These are phyloP conservation scores for Idris sp. DNA, from an alignment of 1,140 invertebrate species.

Conservation along the genomic window DNA sequence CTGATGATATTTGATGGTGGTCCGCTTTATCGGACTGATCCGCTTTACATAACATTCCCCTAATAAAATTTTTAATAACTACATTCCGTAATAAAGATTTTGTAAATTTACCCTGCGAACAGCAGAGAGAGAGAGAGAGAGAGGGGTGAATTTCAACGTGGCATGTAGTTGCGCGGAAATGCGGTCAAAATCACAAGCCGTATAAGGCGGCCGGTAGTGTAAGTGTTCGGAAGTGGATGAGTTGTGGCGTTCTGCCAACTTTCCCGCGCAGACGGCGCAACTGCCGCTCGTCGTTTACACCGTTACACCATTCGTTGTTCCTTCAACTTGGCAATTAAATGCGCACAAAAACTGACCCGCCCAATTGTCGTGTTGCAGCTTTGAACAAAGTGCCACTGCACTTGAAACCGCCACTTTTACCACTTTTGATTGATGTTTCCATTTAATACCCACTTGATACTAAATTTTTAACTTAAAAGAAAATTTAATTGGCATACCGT, in stretches of 20 bases:
- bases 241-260: constrained; percentile 52
- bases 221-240: constrained; percentile 30
- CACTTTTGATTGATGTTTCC: constrained; percentile 29
- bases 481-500: too few relatives aligned
- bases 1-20: too few relatives aligned
- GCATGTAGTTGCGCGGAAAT: constrained; percentile 19
- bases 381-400: constrained; percentile 9
- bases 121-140: too few relatives aligned
- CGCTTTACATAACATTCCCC: too few relatives aligned
- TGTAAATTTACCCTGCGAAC: too few relatives aligned
- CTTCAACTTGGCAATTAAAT: constrained; percentile 42
- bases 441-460: too few relatives aligned
- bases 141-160: constrained; percentile 30
- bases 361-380: background rate
- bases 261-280: constrained; percentile 22
- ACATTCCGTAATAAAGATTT: too few relatives aligned
- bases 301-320: too few relatives aligned
- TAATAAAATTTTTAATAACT: too few relatives aligned
- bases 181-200: constrained; percentile 43
- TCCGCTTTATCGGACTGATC: too few relatives aligned
- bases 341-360: constrained; percentile 32
- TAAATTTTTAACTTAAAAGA: too few relatives aligned
- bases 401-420: constrained; percentile 1
- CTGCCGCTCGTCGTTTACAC: background rate
- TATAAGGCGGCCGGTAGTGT: constrained; percentile 37